phyloP scores from a whole-genome alignment of 2,888 invertebrate genomes.

The Arctia plantaginis region DNA sequence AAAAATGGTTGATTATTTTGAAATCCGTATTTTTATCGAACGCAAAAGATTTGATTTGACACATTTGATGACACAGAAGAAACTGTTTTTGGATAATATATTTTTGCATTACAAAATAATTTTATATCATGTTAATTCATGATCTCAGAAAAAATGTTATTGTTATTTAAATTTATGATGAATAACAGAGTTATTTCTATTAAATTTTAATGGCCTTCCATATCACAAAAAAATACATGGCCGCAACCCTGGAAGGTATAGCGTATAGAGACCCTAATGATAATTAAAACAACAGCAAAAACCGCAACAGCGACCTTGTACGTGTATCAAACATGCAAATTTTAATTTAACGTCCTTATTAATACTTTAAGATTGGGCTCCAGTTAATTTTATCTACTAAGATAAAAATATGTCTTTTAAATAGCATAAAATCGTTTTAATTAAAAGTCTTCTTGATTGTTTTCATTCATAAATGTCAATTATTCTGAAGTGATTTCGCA shows the following conservation, averaged over 20 bases:
- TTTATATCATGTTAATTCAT: no score
- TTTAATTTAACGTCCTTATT: background rate
- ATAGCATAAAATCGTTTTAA: background rate
- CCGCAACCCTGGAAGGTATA: background rate
- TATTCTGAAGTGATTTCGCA: background rate
- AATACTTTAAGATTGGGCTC: background rate
- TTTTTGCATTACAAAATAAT: no score
- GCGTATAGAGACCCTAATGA: background rate
- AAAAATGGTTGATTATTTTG: no score
- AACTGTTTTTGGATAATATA: no score
- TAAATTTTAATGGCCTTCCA: background rate
- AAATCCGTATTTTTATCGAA: no score
- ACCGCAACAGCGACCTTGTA: background rate
- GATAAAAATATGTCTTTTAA: background rate
- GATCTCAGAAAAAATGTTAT: no score
- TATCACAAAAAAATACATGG: background rate
- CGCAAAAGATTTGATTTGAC: no score
- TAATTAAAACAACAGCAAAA: background rate
- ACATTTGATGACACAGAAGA: no score
- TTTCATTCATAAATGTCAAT: background rate
- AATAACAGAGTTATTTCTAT: background rate
- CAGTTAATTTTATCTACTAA: background rate
- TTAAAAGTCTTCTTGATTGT: background rate
- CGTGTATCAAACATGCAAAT: background rate
- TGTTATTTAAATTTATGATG: background rate